Conservation (phyloP, 2,113 vertebrate species). For the Columba livia region DNA sequence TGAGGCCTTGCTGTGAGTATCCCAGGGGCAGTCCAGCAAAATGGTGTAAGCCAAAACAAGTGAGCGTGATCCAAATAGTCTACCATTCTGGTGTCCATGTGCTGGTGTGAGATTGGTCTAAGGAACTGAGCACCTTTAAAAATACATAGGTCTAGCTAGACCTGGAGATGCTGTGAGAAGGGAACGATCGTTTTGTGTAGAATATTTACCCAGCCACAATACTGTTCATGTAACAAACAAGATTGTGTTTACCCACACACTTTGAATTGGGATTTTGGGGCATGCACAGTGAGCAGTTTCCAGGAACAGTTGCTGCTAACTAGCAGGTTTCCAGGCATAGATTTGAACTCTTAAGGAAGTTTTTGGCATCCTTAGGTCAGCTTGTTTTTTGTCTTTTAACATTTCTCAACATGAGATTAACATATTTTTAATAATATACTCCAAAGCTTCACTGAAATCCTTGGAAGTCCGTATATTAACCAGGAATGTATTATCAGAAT, state of each 20-base stretch:
- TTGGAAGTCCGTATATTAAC: background rate
- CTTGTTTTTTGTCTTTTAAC: background rate
- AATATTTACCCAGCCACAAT: background rate
- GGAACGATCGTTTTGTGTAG: background rate
- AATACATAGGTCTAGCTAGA: background rate
- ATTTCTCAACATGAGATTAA: background rate
- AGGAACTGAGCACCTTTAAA: background rate
- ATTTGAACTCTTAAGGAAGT: background rate
- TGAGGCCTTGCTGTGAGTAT: background rate
- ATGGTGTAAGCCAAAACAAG: background rate
- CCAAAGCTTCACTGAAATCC: background rate
- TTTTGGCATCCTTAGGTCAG: background rate
- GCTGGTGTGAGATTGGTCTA: background rate
- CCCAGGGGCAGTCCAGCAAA: background rate
- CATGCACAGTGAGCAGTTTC: background rate
- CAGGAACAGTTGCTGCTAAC: background rate
- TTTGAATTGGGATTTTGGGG: background rate
- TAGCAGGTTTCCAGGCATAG: background rate
- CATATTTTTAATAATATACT: background rate
- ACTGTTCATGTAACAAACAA: background rate
- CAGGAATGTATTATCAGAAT: background rate
- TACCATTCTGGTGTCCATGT: background rate
- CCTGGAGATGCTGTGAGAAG: background rate
- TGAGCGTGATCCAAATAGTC: background rate
- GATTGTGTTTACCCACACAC: rapidly evolving